Conservation (phyloP, 2,888 invertebrate species). For the Brassicogethes aeneus region DNA sequence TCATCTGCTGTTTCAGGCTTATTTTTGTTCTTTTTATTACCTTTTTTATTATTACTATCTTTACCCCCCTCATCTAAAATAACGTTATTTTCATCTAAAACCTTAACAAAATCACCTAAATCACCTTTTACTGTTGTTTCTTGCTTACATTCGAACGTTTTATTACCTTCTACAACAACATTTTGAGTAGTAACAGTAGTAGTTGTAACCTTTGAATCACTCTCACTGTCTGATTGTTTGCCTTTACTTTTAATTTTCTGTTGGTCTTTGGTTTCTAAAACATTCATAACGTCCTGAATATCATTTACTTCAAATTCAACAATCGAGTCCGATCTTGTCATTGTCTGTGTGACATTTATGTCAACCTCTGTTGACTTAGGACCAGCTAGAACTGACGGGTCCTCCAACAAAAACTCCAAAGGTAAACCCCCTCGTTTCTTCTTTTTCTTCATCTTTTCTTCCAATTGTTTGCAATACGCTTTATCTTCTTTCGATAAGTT, state of each 20-base stretch:
- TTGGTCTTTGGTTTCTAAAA: constrained; percentile 22
- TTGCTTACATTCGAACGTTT: neutral
- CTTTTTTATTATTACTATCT: constrained; percentile 5
- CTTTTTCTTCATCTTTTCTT: constrained; percentile 25
- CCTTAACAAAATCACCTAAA: constrained; percentile 1
- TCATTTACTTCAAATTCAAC: constrained; percentile 37
- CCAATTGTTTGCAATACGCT: constrained; percentile 32
- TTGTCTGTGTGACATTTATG: constrained; percentile 13
- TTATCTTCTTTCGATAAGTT: constrained; percentile 36
- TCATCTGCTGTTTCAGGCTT: constrained; percentile 4
- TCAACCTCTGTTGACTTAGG: constrained; percentile 14
- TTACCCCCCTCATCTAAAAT: constrained; percentile 5
- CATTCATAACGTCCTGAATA: constrained; percentile 36
- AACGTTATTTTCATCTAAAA: constrained; percentile 2
- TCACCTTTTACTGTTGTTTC: neutral
- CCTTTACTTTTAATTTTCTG: constrained; percentile 2
- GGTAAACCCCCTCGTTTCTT: constrained; percentile 27
- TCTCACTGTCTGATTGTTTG: constrained; percentile 1
- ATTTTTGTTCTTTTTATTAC: constrained; percentile 5
- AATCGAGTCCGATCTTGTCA: constrained; percentile 33
- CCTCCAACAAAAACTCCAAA: constrained; percentile 20
- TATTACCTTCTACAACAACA: constrained; percentile 6
- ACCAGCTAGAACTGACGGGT: constrained; percentile 14
- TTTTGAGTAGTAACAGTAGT: constrained; percentile 8
- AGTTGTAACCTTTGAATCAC: constrained; percentile 1